These are phyloP conservation scores for Bombus waltoni DNA, from an alignment of 1,140 invertebrate genomes.

Conservation along the genomic window DNA sequence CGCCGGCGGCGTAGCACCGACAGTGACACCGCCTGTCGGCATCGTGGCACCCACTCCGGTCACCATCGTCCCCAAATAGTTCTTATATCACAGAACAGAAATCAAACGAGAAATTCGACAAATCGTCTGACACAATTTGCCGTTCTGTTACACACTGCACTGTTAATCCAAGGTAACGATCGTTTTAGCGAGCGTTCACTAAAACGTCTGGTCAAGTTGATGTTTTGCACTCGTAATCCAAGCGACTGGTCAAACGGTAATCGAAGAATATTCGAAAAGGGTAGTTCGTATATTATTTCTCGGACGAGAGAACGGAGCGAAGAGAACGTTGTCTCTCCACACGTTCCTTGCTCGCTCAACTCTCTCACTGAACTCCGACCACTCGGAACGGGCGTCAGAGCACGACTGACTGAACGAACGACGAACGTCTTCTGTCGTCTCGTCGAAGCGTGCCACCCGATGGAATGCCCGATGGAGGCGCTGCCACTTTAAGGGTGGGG, in stretches of 20 bases:
- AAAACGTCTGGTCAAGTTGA: neutral
- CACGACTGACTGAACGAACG: slow-evolving; percentile 77
- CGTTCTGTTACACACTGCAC: slow-evolving; percentile 62
- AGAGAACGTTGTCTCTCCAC: slow-evolving; percentile 7
- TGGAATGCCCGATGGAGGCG: slow-evolving; percentile 73
- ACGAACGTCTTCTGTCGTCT: slow-evolving; percentile 72
- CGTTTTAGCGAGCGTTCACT: neutral
- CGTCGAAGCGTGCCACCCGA: slow-evolving; percentile 73
- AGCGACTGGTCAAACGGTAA: slow-evolving; percentile 4
- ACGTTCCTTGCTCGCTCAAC: slow-evolving; percentile 8
- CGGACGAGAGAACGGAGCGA: slow-evolving; percentile 12
- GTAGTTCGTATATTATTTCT: neutral
- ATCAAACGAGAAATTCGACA: neutral
- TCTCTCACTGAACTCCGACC: slow-evolving; percentile 64
- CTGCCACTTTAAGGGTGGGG: slow-evolving; percentile 56
- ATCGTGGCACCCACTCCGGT: slow-evolving; percentile 81
- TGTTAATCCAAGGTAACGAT: slow-evolving; percentile 61
- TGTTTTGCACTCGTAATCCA: slow-evolving; percentile 55
- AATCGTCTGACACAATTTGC: slow-evolving; percentile 53
- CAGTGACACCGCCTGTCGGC: slow-evolving; percentile 80
- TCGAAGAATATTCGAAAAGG: neutral
- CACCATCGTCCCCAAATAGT: slow-evolving; percentile 72
- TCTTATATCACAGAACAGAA: slow-evolving; percentile 48
- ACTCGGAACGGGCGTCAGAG: slow-evolving; percentile 74
- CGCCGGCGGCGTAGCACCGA: slow-evolving; percentile 79